Evolutionary conservation across 2,797 vertebrate species (phyloP).

Genomic region (Sandelia bainsii): DNA sequence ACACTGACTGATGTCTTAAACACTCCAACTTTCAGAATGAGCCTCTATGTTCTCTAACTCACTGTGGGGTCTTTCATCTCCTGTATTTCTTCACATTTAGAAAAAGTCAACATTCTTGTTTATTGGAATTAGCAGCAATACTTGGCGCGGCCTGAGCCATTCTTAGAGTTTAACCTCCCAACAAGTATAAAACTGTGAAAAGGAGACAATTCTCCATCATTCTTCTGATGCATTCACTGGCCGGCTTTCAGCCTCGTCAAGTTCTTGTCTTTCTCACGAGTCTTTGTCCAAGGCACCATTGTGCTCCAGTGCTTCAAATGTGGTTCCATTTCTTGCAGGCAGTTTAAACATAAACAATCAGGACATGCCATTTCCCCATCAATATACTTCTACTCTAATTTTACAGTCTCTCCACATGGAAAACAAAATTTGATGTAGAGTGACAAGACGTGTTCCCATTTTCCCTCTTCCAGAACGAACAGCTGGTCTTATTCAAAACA

Average conservation of each 20-base stretch:
- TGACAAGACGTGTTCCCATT: constrained; percentile 7
- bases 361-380: constrained; percentile 26
- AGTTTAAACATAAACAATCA: constrained; percentile 52
- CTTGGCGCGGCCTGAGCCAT: constrained; percentile 13
- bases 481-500: background rate
- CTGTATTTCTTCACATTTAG: constrained; percentile 15
- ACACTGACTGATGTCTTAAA: constrained; percentile 55
- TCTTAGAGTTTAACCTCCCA: constrained; percentile 22
- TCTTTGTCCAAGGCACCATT: constrained; percentile 44
- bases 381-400: constrained; percentile 19
- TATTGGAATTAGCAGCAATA: constrained; percentile 50
- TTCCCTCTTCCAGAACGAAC: background rate
- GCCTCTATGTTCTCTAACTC: constrained; percentile 18
- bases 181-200: constrained; percentile 43
- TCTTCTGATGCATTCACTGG: constrained; percentile 44
- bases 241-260: constrained; percentile 5
- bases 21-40: constrained; percentile 14
- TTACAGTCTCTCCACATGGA: background rate
- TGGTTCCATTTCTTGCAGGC: constrained; percentile 58
- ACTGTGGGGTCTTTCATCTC: constrained; percentile 18
- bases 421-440: constrained; percentile 18
- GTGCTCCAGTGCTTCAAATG: constrained; percentile 47
- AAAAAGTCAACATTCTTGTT: constrained; percentile 51
- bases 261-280: constrained; percentile 56
- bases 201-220: constrained; percentile 45